Evolutionary conservation across 2,113 vertebrate species (phyloP).

Genomic region (Ictalurus punctatus): DNA sequence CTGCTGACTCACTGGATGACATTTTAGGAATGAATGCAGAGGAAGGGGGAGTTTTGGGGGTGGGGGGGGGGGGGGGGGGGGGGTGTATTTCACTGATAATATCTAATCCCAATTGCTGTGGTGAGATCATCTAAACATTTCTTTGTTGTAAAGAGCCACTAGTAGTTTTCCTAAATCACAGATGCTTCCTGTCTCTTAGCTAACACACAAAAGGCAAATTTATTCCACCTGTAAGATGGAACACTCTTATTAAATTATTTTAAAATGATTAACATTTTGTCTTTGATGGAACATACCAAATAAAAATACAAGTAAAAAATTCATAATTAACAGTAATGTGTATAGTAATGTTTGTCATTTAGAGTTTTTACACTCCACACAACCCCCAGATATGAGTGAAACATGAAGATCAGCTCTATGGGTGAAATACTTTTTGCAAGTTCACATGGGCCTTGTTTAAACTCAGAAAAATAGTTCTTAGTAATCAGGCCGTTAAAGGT

Average conservation of each 20-base stretch:
- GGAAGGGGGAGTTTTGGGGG: background rate
- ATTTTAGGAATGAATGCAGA: slow-evolving; percentile 36
- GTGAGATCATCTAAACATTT: slow-evolving; percentile 49
- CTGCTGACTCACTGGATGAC: slow-evolving; percentile 62
- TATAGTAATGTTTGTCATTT: background rate
- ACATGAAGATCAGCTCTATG: background rate
- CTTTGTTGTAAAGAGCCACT: slow-evolving; percentile 25
- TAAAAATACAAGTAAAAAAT: background rate
- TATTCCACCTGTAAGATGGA: background rate
- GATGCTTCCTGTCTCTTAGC: background rate
- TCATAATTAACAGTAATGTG: background rate
- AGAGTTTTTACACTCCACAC: background rate
- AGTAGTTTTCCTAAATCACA: slow-evolving; percentile 1
- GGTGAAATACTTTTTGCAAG: slow-evolving; percentile 20
- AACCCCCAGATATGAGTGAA: slow-evolving; percentile 12
- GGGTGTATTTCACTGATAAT: slow-evolving; percentile 21
- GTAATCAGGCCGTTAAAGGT: background rate
- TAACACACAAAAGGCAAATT: background rate
- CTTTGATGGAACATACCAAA: background rate
- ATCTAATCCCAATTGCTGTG: slow-evolving; percentile 55
- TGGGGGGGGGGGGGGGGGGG: background rate
- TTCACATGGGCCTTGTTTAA: slow-evolving; percentile 9
- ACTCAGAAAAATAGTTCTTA: slow-evolving; percentile 25
- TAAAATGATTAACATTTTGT: background rate
- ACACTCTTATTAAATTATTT: background rate